Conservation (phyloP, 1,140 invertebrate genomes). For the Leucophenga varia region DNA sequence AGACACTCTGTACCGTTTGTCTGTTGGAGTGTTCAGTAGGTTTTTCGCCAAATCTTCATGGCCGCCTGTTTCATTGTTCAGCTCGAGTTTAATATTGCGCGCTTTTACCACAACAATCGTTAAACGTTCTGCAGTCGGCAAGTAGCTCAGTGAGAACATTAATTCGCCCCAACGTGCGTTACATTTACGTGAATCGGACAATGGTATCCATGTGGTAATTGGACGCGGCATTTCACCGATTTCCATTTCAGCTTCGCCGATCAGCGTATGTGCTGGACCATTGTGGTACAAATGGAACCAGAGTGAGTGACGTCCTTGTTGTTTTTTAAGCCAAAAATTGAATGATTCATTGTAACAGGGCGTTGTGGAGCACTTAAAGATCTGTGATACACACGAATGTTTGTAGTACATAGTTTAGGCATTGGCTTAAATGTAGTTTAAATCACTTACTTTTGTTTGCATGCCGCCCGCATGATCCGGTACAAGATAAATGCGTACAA, state of each 20-base stretch:
- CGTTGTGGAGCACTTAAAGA: slow-evolving; percentile 60
- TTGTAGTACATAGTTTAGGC: not conserved
- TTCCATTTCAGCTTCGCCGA: slow-evolving; percentile 59
- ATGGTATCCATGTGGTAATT: slow-evolving; percentile 60
- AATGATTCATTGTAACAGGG: slow-evolving; percentile 76
- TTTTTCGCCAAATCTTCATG: slow-evolving; percentile 48
- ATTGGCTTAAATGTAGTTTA: not conserved
- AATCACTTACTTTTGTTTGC: slow-evolving; percentile 66
- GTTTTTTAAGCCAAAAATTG: slow-evolving; percentile 66
- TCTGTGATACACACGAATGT: slow-evolving; percentile 16
- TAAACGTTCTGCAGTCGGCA: slow-evolving; percentile 76
- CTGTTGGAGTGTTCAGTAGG: slow-evolving; percentile 68
- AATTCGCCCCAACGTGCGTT: slow-evolving; percentile 71
- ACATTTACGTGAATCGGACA: slow-evolving; percentile 59
- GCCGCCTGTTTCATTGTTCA: slow-evolving; percentile 45
- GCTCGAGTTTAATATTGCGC: slow-evolving; percentile 66
- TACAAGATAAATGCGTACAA: slow-evolving; percentile 73
- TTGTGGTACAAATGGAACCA: slow-evolving; percentile 57
- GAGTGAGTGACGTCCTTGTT: slow-evolving; percentile 44
- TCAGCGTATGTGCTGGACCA: slow-evolving; percentile 48
- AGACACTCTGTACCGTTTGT: slow-evolving; percentile 58
- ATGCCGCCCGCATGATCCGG: slow-evolving; percentile 71
- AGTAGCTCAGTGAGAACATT: slow-evolving; percentile 80
- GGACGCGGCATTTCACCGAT: slow-evolving; percentile 57
- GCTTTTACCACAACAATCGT: slow-evolving; percentile 82